phyloP scores from a whole-genome alignment of 2,113 vertebrate species.

The Pantherophis guttatus region DNA sequence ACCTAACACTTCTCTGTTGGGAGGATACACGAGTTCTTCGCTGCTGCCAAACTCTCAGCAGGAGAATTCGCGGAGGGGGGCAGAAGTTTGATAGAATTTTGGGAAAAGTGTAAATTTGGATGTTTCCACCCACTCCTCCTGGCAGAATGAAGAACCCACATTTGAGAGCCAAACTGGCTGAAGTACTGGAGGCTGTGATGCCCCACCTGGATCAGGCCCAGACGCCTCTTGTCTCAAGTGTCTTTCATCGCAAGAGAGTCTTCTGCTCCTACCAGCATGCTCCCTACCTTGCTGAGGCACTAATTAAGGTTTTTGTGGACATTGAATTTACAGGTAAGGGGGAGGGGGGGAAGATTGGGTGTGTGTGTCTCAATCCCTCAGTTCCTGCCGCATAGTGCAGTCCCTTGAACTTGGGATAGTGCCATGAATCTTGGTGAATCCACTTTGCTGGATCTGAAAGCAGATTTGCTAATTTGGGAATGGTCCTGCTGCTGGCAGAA shows the following conservation, averaged over 20 bases:
- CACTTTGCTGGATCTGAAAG: background rate
- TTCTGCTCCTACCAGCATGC: constrained; percentile 87
- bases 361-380: background rate
- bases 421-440: background rate
- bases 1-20: background rate
- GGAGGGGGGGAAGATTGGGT: background rate
- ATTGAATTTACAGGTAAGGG: constrained; percentile 93
- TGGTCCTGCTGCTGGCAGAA: background rate
- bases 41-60: background rate
- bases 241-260: constrained; percentile 90
- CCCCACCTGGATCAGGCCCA: constrained; percentile 87
- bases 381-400: background rate
- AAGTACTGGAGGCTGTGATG: constrained; percentile 97
- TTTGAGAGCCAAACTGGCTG: constrained; percentile 92
- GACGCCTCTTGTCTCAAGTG: constrained; percentile 77
- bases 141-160: constrained; percentile 97
- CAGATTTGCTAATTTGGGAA: background rate
- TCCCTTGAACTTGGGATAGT: background rate
- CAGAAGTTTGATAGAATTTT: background rate
- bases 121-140: background rate
- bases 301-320: constrained; percentile 96
- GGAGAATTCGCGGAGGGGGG: too few species aligned
- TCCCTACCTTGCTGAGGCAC: constrained; percentile 86
- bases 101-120: background rate
- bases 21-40: background rate